Base-by-base conservation (phyloP, 2,888 invertebrate genomes). In the Sarcophaga subvicina region DNA sequence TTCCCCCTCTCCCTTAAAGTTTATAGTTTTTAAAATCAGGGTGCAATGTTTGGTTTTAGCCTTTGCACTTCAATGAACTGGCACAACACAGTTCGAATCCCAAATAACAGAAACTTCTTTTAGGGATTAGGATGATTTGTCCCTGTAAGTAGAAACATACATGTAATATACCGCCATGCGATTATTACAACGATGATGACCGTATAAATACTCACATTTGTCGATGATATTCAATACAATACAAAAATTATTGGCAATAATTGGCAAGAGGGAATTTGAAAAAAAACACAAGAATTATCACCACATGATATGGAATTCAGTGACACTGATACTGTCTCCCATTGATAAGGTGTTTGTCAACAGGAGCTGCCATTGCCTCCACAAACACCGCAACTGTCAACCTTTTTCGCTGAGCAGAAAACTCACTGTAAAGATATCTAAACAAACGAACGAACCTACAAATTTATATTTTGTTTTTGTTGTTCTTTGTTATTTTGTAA, bases 261-360 rank as follows among this genome's bases (percentile, higher is more conserved):
- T 27, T 37, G 37, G 49, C 59, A 80, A 69, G 72, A 63, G 12
- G 22, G 54, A 17, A 71, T 67, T 25, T 14, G 67, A 60, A 12
- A 73, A 11, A 20, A 17, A 54, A 62, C 14, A 59, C 69, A 91
- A 95, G 95, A 94, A 98, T 98, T 98, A 94, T 98, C 98, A 80
- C 99, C 98, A 93, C 99, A 99, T 79, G 98, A 97, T 86, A 96
- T 97, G 10, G 98, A 98, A 93, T 99, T 99, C 83, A 97, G 95
- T 2, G 98, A 97, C 90, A 97, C 96, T 88, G 96, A 96, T 79
- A 96, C 96, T 88, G 97, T 95, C 89, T 96, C 96, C 99, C 99
- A 99, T 91, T 96, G 96, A 94, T 97, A 98, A 88, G 97, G 95
- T 62, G 97, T 96, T 90, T 96, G 95, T 6, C 96, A 96, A 93